Base-by-base conservation (phyloP, 2,797 vertebrate species). In the Coendou prehensilis region DNA sequence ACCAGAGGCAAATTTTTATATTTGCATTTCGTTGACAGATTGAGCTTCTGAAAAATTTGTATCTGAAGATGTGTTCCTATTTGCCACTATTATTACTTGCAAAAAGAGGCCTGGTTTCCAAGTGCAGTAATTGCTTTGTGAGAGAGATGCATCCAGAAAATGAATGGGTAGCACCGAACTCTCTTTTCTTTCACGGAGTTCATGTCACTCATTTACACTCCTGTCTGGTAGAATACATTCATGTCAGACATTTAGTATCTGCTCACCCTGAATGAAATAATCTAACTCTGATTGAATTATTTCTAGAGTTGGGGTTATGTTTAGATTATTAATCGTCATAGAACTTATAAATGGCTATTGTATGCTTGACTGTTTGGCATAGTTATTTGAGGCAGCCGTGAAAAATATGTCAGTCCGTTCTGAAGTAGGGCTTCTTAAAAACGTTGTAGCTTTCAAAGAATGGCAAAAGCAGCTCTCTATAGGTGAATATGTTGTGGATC, bases 21-120 rank as follows among this genome's bases (percentile, higher is more conserved):
- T 96, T 96, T 98, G 47, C 52, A 76, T 96, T 96, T 93, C 90
- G 87, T 64, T 97, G 95, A 95, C 56, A 79, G 91, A 93, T 78
- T 73, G 89, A 91, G 26, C 91, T 98, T 97, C 90, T 96, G 76
- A 97, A 76, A 93, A 97, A 96, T 90, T 50, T 90, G 59, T 93
- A 47, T 97, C 28, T 93, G 85, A 97, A 47, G 56, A 81, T 96
- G 17, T 97, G 97, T 98, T 98, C 47, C 8, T 94, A 76, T 79
- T 87, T 41, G 64, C 57, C 95, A 79, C n/a, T 89, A 28, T 61
- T 98, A 81, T 82, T 89, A 9, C 93, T 97, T 97, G 96, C 75
- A 96, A 92, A 96, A 96, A 90, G 64, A 69, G 45, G 84, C 56
- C 90, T 93, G 92, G 13, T 56, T 97, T 97, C 73, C 85, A 93